Evolutionary conservation across 2,797 vertebrate genomes (phyloP), one percentile per base, ranked within the genome.

Genomic region (Varecia variegata): DNA sequence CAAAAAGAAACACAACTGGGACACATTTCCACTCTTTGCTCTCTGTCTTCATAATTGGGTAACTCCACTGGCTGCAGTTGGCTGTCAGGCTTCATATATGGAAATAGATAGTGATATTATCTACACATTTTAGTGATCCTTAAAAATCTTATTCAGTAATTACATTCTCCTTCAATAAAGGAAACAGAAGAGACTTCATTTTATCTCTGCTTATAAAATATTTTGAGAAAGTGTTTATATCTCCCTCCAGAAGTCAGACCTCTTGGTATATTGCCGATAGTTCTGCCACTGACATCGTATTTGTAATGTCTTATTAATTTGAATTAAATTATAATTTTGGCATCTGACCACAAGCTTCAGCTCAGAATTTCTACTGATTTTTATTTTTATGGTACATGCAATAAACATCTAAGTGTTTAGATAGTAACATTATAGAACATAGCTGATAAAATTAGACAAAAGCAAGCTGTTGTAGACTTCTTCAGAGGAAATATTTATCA

Each of bases 311-410:
- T 96, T 96, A 90, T 94, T 96, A 94, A 93, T 96, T 97, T 6
- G 1, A 98, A 96, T 94, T 97, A 95, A 70, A 73, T 94, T 67
- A 30, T 95, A 96, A 96, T 96, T 81, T 91, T 79, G 7, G 56
- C 79, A 80, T 35, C 77, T 97, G 94, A 96, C 77, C 94, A 97
- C 97, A 96, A 86, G 81, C 93, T 98, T 97, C 95, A 80, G 92
- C 96, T 98, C 89, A 97, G 83, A 98, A 97, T 95, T 84, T 95
- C 91, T 97, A 30, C 0, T 0, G 82, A 88, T 74, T 35, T 43
- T 10, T 95, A 92, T 93, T 97, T 97, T 95, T 81, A 93, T 95
- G 43, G n/a, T 7, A 43, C 32, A 7, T 40, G 67, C n/a, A 60
- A 67, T 43, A 71, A 95, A 84, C 71, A 92, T 40, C 32, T 93